These are phyloP conservation scores for Pangasianodon hypophthalmus DNA, from an alignment of 2,113 vertebrate genomes.

Conservation along the genomic window DNA sequence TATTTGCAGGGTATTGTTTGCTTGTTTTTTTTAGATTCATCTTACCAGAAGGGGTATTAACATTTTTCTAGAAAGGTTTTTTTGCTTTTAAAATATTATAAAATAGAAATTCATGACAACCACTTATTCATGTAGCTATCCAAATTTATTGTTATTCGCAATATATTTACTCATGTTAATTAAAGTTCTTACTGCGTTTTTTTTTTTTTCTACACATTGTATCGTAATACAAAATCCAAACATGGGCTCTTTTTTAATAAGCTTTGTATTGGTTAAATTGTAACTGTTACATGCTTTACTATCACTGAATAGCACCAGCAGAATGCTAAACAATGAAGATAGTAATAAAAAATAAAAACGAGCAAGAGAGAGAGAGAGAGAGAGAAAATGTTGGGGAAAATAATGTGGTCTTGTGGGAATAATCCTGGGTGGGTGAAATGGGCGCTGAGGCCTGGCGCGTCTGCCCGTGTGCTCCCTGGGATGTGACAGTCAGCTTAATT, in stretches of 20 bases:
- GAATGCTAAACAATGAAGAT: constrained; percentile 33
- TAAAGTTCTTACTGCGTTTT: not conserved
- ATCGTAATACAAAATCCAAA: not conserved
- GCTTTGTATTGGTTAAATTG: not conserved
- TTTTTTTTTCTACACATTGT: not conserved
- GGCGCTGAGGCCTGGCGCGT: constrained; percentile 57
- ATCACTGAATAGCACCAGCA: not conserved
- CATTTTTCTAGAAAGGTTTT: not conserved
- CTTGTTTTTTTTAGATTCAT: not conserved
- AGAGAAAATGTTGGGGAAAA: constrained; percentile 40
- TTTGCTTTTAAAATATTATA: not conserved
- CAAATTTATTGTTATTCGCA: not conserved
- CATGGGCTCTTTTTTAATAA: not conserved
- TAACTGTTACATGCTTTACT: constrained; percentile 5
- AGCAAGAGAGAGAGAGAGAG: not conserved
- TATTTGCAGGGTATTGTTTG: not conserved
- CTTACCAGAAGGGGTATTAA: not conserved
- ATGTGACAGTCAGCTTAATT: constrained; percentile 78
- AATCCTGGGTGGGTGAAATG: constrained; percentile 74
- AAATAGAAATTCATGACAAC: not conserved
- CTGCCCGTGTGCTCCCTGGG: constrained; percentile 69
- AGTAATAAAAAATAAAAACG: constrained; percentile 43
- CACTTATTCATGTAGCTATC: not conserved
- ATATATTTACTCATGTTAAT: not conserved
- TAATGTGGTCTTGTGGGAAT: constrained; percentile 62